phyloP scores from a whole-genome alignment of 2,797 vertebrate genomes.

The Sphenodon punctatus region DNA sequence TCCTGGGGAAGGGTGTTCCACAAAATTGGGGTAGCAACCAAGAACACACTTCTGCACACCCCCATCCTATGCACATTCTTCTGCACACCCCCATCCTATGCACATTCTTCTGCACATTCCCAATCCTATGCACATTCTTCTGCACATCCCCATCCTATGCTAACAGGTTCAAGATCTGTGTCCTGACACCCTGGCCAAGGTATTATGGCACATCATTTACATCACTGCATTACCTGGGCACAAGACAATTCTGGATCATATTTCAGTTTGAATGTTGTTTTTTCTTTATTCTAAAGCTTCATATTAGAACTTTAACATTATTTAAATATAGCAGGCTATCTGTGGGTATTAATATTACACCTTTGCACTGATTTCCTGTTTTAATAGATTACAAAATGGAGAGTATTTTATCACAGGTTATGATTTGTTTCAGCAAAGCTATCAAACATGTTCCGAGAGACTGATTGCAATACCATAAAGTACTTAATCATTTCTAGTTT shows the following conservation, averaged over 20 bases:
- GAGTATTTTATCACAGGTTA: conserved; percentile 46
- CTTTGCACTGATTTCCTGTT: conserved; percentile 21
- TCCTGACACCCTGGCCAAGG: too few relatives aligned
- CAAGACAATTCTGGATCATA: background rate
- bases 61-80: too few relatives aligned
- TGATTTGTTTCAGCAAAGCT: conserved; percentile 41
- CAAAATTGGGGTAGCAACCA: too few relatives aligned
- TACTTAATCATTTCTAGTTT: conserved; percentile 40
- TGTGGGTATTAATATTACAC: conserved; percentile 17
- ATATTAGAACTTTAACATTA: background rate
- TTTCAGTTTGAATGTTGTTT: conserved; percentile 1
- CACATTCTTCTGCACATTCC: too few relatives aligned
- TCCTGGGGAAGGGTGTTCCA: too few relatives aligned
- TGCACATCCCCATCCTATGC: too few relatives aligned
- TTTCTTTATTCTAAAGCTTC: conserved; percentile 20
- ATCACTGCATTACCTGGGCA: background rate
- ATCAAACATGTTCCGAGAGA: conserved; percentile 49
- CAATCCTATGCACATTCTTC: too few relatives aligned
- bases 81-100: too few relatives aligned
- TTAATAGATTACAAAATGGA: conserved; percentile 39
- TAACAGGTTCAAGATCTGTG: too few relatives aligned
- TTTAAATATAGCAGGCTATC: background rate
- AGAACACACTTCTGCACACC: too few relatives aligned
- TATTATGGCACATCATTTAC: background rate
- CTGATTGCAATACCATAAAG: conserved; percentile 32